Evolutionary conservation across 1,140 invertebrate species (phyloP), one percentile per base, ranked within the genome.

Genomic region (Gonioctena quinquepunctata): DNA sequence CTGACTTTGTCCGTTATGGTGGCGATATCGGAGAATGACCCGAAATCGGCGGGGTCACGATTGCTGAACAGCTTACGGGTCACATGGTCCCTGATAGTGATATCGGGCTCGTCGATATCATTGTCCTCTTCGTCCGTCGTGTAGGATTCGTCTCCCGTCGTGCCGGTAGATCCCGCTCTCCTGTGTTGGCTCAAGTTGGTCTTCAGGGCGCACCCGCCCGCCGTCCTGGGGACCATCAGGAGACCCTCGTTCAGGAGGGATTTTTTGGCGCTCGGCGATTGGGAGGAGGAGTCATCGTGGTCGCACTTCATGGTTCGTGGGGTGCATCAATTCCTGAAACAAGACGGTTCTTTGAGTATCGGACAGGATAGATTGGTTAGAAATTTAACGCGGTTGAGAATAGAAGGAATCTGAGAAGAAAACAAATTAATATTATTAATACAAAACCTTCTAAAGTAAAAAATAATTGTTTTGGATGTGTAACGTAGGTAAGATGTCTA

Each of bases 131-230:
- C 80, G 67, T 87, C 86, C 8, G 85, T 86, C 0, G 86, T 87
- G 72, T 86, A 86, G 19, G 86, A 86, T 74, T 88, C 86, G 68
- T 87, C 86, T 0, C 86, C 86, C 2, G 86, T 87, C 2, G 86
- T 87, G 1, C 86, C 86, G 7, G 86, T 87, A 18, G 86, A 87
- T 5, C 86, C 86, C 2, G 85, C 84, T 16, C 86, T 79, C 59
- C 84, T 80, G 66, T 87, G 86, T 28, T 85, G 85, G 6, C 71
- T 60, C 33, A 42, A 11, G 33, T 4, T n/a, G 33, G 16, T n/a
- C 42, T 56, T 68, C 48, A 27, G 62, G 33, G 68, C 62, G 59
- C 59, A 42, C 8, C 75, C 73, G 3, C 73, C 74, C 1, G 69
- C 77, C n/a, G 64, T 70, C 11, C 64, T 70, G 3, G 79, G 79